Evolutionary conservation across 92 coral and sea anemone species (phyloP).

Genomic region (Paramuricea clavata): DNA sequence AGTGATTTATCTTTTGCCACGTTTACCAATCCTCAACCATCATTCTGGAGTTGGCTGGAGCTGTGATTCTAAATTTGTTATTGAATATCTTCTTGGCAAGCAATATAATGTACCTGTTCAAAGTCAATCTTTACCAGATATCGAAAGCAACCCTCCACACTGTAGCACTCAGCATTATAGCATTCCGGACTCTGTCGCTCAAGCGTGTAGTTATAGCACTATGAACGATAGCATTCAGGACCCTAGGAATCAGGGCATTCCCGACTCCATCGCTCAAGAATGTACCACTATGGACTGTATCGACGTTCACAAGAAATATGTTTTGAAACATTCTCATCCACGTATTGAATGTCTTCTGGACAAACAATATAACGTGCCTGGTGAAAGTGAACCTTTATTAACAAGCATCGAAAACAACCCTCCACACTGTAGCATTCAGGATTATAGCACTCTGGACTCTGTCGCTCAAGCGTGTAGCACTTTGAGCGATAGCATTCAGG

Average conservation of each 20-base stretch:
- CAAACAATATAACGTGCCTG: neutral
- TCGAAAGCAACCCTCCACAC: no score
- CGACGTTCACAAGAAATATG: neutral
- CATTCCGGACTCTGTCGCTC: no score
- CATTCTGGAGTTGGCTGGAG: neutral
- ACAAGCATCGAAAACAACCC: no score
- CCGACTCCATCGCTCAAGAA: no score
- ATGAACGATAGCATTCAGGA: constrained; percentile 25
- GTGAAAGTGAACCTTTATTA: no score
- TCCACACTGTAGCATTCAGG: no score
- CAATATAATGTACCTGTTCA: neutral
- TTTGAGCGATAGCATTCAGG: constrained; percentile 19
- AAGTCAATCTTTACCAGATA: neutral
- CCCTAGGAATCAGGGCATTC: no score
- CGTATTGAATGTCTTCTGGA: neutral
- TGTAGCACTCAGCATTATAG: no score
- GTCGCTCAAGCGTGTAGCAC: neutral
- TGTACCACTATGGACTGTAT: no score
- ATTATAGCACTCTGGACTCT: no score
- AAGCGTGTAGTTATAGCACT: neutral
- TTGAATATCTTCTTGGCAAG: neutral
- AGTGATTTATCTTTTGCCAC: neutral
- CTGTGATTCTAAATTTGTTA: neutral
- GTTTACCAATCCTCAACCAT: neutral
- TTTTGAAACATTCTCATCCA: neutral